Percentiles rank a stretch among this genome's conserved stretches.
These are phyloP conservation scores for Psittacara wagleri DNA, from an alignment of 2,113 vertebrate species.

Conservation along the genomic window DNA sequence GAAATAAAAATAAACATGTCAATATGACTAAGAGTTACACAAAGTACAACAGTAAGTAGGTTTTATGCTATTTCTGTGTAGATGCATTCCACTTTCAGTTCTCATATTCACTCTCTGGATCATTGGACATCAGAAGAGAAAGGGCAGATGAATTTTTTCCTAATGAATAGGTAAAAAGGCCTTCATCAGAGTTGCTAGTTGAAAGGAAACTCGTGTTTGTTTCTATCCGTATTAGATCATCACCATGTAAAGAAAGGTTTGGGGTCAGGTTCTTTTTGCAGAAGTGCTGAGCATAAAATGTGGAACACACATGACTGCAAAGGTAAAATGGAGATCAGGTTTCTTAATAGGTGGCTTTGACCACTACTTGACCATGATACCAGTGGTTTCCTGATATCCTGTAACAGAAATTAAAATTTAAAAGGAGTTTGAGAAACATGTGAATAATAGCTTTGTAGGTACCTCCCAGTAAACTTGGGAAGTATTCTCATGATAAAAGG, in stretches of 20 bases:
- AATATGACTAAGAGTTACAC: background rate
- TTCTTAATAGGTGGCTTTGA: background rate
- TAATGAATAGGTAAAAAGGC: background rate
- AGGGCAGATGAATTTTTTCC: background rate
- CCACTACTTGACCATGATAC: background rate
- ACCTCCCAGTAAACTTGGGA: background rate
- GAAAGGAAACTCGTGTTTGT: background rate
- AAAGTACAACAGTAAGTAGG: background rate
- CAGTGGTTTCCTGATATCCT: background rate
- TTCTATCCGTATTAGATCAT: background rate
- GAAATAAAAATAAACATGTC: background rate
- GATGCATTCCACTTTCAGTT: background rate
- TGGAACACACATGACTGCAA: background rate
- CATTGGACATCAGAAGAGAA: background rate
- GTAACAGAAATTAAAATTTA: background rate
- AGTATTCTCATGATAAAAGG: background rate
- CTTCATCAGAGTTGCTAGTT: background rate
- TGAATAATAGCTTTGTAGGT: background rate
- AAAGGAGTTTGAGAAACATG: background rate
- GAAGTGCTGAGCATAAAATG: background rate
- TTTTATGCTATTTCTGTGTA: background rate
- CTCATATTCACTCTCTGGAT: background rate
- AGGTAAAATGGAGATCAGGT: background rate
- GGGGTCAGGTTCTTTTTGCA: background rate
- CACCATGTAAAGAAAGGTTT: background rate